Percentiles rank a stretch among this genome's conserved stretches.
phyloP scores from a whole-genome alignment of 2,888 invertebrate species.

The Anaspis maculata region DNA sequence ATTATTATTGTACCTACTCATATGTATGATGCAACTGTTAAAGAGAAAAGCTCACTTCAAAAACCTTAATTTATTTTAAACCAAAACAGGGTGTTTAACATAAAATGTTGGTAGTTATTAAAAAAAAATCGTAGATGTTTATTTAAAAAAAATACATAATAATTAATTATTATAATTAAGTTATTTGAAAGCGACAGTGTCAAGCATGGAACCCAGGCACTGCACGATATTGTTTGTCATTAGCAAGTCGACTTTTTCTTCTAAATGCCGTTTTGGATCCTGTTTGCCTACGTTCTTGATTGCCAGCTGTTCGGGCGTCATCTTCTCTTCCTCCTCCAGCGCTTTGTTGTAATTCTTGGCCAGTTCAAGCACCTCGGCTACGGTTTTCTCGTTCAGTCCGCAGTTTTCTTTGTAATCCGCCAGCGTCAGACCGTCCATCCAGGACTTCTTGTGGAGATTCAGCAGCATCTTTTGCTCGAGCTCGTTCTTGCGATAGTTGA shows the following conservation, averaged over 20 bases:
- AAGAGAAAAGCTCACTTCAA: too few relatives aligned
- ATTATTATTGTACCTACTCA: too few relatives aligned
- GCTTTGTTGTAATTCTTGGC: conserved; percentile 91
- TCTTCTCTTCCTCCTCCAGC: conserved; percentile 97
- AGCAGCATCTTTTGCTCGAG: conserved; percentile 98
- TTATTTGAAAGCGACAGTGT: conserved; percentile 83
- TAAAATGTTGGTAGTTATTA: too few relatives aligned
- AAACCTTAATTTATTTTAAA: too few relatives aligned
- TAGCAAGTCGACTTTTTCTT: conserved; percentile 93
- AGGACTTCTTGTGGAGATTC: conserved; percentile 97
- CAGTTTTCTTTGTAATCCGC: conserved; percentile 91
- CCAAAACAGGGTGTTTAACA: too few relatives aligned
- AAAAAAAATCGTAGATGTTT: too few relatives aligned
- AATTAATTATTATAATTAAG: conserved; percentile 3
- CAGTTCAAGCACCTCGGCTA: conserved; percentile 92
- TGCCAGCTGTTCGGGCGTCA: conserved; percentile 98
- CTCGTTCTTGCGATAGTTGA: conserved; percentile 98
- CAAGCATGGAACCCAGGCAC: conserved; percentile 94
- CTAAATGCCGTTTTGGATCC: conserved; percentile 98
- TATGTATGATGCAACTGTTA: too few relatives aligned
- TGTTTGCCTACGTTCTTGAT: conserved; percentile 99
- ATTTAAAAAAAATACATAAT: background rate
- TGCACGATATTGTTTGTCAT: conserved; percentile 98
- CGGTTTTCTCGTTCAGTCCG: conserved; percentile 85
- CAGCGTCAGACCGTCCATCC: conserved; percentile 92